Conservation (phyloP, 2,113 vertebrate species). For the Helogale parvula region DNA sequence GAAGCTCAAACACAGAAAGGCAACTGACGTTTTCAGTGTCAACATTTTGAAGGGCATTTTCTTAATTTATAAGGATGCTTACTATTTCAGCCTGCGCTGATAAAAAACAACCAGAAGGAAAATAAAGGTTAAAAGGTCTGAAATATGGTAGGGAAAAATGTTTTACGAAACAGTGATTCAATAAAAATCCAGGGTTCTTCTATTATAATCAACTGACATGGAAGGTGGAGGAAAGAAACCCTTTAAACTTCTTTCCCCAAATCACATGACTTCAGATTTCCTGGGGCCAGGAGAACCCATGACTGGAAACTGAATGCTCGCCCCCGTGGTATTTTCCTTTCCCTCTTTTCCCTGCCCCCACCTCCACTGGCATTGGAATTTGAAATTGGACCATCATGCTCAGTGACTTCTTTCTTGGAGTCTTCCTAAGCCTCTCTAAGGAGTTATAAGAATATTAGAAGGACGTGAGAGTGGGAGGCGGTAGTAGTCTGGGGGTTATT, state of each 20-base stretch:
- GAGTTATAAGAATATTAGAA: neutral
- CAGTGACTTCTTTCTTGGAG: neutral
- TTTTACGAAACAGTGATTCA: conserved; percentile 12
- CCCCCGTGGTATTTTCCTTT: neutral
- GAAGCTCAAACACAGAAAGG: conserved; percentile 37
- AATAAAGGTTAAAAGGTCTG: conserved; percentile 30
- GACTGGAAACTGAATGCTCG: neutral
- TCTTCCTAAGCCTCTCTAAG: neutral
- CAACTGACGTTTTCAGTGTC: conserved; percentile 19
- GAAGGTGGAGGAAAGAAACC: neutral
- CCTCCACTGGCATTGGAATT: neutral
- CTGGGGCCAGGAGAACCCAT: neutral
- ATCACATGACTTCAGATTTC: neutral
- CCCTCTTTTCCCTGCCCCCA: neutral
- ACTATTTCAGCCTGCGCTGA: conserved; percentile 20
- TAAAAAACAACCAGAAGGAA: neutral
- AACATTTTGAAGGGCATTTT: conserved; percentile 34
- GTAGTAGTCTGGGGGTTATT: neutral
- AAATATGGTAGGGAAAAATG: neutral
- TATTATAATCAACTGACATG: neutral
- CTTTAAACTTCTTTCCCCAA: neutral
- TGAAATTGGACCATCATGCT: neutral
- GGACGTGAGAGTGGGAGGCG: neutral
- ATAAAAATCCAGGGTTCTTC: neutral
- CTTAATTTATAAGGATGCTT: neutral